Conservation (phyloP, 2,888 invertebrate genomes). For the Drosophila antonietae region DNA sequence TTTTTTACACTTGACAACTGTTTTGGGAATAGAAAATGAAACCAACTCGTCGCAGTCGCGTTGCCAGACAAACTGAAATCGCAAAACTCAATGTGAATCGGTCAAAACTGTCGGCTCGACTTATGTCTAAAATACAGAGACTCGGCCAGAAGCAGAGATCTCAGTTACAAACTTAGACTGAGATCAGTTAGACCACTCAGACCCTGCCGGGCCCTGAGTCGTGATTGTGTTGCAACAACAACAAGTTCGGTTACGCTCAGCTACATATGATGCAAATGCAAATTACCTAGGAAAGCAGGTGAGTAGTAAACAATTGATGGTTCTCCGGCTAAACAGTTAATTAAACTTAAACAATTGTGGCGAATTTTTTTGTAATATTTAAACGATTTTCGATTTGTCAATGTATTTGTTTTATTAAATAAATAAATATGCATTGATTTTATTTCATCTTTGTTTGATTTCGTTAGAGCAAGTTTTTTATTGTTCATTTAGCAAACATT, state of each 20-base stretch:
- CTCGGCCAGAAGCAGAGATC: constrained; percentile 2
- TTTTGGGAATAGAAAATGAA: constrained; percentile 6
- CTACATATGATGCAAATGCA: constrained; percentile 16
- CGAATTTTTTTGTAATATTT: constrained; percentile 6
- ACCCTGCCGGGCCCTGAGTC: constrained; percentile 8
- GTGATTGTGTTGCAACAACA: constrained; percentile 11
- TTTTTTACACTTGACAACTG: background rate
- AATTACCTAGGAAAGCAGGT: constrained; percentile 28
- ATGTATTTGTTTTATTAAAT: background rate
- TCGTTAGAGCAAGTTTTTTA: background rate
- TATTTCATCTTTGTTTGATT: constrained; percentile 6
- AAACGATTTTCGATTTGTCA: background rate
- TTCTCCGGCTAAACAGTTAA: constrained; percentile 16
- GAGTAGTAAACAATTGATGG: background rate
- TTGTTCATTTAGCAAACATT: background rate
- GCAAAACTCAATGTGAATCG: constrained; percentile 15
- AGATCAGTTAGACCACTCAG: background rate
- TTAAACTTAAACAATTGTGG: constrained; percentile 4
- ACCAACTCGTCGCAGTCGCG: constrained; percentile 51
- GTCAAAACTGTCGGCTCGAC: constrained; percentile 21
- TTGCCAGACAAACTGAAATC: constrained; percentile 54
- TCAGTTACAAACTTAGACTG: background rate
- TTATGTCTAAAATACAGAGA: constrained; percentile 16
- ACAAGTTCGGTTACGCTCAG: constrained; percentile 16
- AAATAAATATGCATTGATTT: background rate